Base-by-base conservation (phyloP, 2,888 invertebrate genomes). In the Cryptosula pallasiana region DNA sequence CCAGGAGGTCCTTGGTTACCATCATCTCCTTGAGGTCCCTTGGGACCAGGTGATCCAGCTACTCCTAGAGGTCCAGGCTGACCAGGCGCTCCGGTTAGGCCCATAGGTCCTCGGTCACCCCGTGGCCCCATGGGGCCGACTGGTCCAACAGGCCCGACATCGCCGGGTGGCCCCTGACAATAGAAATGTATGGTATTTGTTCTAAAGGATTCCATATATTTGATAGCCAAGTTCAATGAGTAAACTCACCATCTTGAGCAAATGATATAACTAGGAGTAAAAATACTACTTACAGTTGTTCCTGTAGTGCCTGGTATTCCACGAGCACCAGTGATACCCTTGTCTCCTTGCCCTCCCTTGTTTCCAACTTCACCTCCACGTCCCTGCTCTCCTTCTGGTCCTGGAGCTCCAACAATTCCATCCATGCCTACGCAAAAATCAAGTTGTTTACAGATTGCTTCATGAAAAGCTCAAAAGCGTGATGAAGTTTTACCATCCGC, bases 21-120 rank as follows among this genome's bases (percentile, higher is more conserved):
- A 63, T 63, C 63, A 63, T 63, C 63, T 32, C 63, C 63, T n/a
- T 63, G 63, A 63, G 63, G 63, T 13, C 63, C 63, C n/a, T 63
- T 63, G 2, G 63, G 9, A 3, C 63, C 63, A 13, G 63, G 63
- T 13, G 63, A 32, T 29, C 63, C 63, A 13, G 63, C 63, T 27
- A 32, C 63, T 9, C 63, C 63, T 3, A 63, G 16, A 63, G 63
- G 63, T 2, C 63, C 63, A 32, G 63, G 32, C 32, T 63, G 25
- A 63, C 63, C 63, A 63, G 63, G 63, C 32, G 63, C 63, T 29
- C 63, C 63, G 16, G 63, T 27, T 13, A 5, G 3, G 13, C 63
- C 63, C 63, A 63, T 63, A n/a, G 63, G 9, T 32, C 63, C 63
- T 32, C 63, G 25, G 32, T 63, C 63, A 63, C 63, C 63, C 2